Base-by-base conservation (phyloP, 1,140 invertebrate species). In the Armadillidium nasatum region DNA sequence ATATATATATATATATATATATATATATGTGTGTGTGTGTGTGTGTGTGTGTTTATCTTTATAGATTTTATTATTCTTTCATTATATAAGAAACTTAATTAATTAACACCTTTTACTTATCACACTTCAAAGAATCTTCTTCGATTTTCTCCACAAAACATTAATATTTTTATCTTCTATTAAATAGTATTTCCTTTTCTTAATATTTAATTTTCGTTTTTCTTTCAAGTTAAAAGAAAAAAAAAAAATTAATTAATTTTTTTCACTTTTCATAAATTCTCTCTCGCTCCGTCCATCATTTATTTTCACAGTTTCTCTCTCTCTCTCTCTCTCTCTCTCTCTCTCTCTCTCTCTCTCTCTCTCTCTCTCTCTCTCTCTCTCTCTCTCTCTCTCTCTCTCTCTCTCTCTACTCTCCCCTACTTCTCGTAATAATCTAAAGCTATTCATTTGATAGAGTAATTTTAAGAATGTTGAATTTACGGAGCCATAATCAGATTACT, bases 21-120 rank as follows among this genome's bases (percentile, higher is more conserved):
- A 46, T 73, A 46, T 73, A 46, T 73, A 46, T 73, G 46, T 73
- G 72, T 73, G 72, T 73, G 72, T 50, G 21, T 60, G 72, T 45
- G 46, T 54, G 72, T 73, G 46, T 54, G n/a, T n/a, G n/a, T n/a
- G n/a, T n/a, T n/a, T n/a, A n/a, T n/a, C n/a, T n/a, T n/a, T n/a
- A n/a, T n/a, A 45, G 4, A 45, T 11, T 43, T 50, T 13, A 19
- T 9, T 23, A 22, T 73, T 19, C 22, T 45, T 10, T n/a, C n/a
- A n/a, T n/a, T n/a, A n/a, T n/a, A n/a, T n/a, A n/a, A n/a, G n/a
- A n/a, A n/a, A n/a, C n/a, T n/a, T n/a, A n/a, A n/a, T n/a, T n/a
- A n/a, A n/a, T n/a, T n/a, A n/a, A n/a, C n/a, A n/a, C n/a, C n/a
- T n/a, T n/a, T n/a, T n/a, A n/a, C n/a, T n/a, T n/a, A n/a, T n/a